phyloP scores from a whole-genome alignment of 2,797 vertebrate genomes.

The Buphagus erythrorhynchus region DNA sequence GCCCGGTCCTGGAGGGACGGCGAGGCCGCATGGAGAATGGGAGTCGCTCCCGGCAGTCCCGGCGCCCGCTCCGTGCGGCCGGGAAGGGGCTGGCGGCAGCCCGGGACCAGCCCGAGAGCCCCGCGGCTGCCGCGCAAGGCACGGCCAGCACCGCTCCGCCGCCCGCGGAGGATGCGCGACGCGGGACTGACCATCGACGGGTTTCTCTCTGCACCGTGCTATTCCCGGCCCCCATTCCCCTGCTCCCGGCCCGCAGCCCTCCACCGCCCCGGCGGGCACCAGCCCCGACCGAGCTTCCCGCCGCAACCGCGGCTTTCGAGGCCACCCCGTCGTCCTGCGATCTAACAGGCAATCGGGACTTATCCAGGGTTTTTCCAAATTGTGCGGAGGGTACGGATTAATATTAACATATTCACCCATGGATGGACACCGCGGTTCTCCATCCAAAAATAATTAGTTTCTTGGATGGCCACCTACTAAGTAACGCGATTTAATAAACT shows the following conservation, averaged over 20 bases:
- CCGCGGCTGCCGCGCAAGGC: not conserved
- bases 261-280: not conserved
- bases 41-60: not conserved
- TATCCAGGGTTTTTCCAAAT: not conserved
- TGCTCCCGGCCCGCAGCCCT: not conserved
- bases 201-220: not conserved
- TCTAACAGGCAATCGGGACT: not conserved
- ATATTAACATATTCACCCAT: not conserved
- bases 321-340: not conserved
- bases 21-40: fast-evolving
- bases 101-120: not conserved
- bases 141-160: not conserved
- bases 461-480: not conserved
- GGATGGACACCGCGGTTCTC: not conserved
- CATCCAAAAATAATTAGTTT: slow-evolving; percentile 1
- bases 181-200: not conserved
- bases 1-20: no score
- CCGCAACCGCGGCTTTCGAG: not conserved
- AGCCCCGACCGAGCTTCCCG: not conserved
- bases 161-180: not conserved
- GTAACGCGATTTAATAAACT: not conserved
- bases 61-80: not conserved
- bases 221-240: no score
- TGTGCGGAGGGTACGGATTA: not conserved
- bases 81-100: not conserved